Conservation (phyloP, 2,888 invertebrate genomes). For the Aporophyla lueneburgensis region DNA sequence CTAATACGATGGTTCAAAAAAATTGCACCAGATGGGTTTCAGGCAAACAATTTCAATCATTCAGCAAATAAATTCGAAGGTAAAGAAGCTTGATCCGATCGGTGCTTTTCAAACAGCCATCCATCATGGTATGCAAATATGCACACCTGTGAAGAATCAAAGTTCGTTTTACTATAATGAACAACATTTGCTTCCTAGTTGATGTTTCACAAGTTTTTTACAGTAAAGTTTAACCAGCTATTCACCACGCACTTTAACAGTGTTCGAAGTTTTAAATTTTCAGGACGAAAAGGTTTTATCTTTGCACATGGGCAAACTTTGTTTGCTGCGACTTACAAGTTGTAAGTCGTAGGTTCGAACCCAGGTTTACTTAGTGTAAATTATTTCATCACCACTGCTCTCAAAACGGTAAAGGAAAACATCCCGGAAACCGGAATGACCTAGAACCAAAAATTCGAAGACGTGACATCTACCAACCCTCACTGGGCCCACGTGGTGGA, state of each 20-base stretch:
- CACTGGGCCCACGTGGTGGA: no score
- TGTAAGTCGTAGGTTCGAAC: no score
- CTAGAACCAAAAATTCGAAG: no score
- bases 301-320: slow-evolving; percentile 2
- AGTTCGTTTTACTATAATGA: slow-evolving; percentile 4
- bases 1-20: background rate
- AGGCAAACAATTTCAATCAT: background rate
- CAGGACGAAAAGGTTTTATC: background rate
- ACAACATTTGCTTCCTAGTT: background rate
- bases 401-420: no score
- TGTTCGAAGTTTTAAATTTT: background rate
- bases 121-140: slow-evolving; percentile 37
- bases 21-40: background rate
- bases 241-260: no score
- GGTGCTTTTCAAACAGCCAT: slow-evolving; percentile 33
- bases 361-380: no score
- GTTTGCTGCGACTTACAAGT: background rate
- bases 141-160: slow-evolving; percentile 44
- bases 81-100: slow-evolving; percentile 16
- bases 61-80: slow-evolving; percentile 15
- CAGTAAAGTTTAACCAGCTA: background rate
- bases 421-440: no score
- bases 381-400: no score
- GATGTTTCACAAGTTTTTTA: background rate
- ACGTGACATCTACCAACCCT: no score